A percentile compares a stretch with the other conserved stretches of the same genome.
Conservation (phyloP, 2,888 invertebrate species). For the Temnothorax ravouxi region DNA sequence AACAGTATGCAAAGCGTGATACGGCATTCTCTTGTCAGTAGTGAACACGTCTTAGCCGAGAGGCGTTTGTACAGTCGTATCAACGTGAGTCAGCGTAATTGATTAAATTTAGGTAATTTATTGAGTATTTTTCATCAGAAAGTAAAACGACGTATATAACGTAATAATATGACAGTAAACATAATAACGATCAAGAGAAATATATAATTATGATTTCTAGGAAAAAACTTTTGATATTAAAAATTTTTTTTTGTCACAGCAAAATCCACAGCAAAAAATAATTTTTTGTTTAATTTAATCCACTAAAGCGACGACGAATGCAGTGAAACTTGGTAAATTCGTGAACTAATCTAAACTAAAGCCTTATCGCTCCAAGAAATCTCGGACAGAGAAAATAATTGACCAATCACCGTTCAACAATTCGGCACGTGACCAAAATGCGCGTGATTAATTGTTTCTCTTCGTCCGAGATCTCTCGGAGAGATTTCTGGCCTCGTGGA, state of each 20-base stretch:
- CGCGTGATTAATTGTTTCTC: too few relatives aligned
- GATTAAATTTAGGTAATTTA: not conserved
- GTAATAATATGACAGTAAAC: not conserved
- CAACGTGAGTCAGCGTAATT: too few relatives aligned
- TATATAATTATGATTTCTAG: not conserved
- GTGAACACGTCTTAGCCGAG: not conserved
- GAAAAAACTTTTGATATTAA: not conserved
- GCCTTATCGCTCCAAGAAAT: too few relatives aligned
- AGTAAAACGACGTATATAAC: conserved; percentile 8
- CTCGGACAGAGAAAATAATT: too few relatives aligned
- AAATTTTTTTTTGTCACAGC: not conserved
- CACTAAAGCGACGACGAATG: not conserved
- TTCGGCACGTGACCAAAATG: too few relatives aligned
- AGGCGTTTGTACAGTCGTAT: not conserved
- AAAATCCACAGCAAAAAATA: not conserved
- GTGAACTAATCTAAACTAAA: not conserved
- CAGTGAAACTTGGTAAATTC: not conserved
- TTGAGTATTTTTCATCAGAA: not conserved
- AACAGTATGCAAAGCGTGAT: not conserved
- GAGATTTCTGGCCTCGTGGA: too few relatives aligned
- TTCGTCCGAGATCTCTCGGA: too few relatives aligned
- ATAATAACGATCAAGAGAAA: not conserved
- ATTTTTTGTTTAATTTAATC: not conserved
- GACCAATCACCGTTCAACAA: too few relatives aligned
- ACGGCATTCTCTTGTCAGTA: not conserved